Evolutionary conservation across 2,888 invertebrate species (phyloP).

Genomic region (Metellina segmentata): DNA sequence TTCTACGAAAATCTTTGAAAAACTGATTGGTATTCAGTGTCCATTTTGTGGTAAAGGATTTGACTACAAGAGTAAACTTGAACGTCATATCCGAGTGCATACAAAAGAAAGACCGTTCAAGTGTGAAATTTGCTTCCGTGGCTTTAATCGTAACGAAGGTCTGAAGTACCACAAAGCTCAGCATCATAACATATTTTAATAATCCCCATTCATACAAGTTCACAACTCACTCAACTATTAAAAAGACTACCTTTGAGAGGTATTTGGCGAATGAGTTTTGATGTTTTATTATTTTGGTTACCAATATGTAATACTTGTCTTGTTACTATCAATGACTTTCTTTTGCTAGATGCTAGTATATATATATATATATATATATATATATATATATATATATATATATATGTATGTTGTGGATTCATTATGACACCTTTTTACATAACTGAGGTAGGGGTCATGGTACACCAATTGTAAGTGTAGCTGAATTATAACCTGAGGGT

Average conservation of each 20-base stretch:
- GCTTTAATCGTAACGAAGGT: constrained; percentile 25
- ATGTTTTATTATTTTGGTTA: neutral
- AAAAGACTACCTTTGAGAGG: neutral
- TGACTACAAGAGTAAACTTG: neutral
- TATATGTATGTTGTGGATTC: too few species aligned
- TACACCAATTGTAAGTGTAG: too few species aligned
- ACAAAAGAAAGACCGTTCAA: constrained; percentile 44
- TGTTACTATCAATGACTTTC: too few species aligned
- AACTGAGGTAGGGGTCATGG: too few species aligned
- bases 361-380: too few species aligned
- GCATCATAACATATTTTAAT: neutral
- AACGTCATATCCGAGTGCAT: constrained; percentile 10
- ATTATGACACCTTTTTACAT: too few species aligned
- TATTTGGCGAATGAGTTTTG: neutral
- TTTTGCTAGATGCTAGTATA: too few species aligned
- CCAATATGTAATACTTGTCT: too few species aligned
- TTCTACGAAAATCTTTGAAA: too few species aligned
- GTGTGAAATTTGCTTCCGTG: constrained; percentile 18
- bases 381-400: too few species aligned
- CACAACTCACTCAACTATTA: neutral
- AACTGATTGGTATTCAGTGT: neutral
- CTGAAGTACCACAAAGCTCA: constrained; percentile 24
- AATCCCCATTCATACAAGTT: neutral
- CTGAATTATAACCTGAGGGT: too few species aligned
- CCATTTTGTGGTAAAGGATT: constrained; percentile 19